phyloP scores from a whole-genome alignment of 2,797 vertebrate genomes.

The Pelodytes ibericus region DNA sequence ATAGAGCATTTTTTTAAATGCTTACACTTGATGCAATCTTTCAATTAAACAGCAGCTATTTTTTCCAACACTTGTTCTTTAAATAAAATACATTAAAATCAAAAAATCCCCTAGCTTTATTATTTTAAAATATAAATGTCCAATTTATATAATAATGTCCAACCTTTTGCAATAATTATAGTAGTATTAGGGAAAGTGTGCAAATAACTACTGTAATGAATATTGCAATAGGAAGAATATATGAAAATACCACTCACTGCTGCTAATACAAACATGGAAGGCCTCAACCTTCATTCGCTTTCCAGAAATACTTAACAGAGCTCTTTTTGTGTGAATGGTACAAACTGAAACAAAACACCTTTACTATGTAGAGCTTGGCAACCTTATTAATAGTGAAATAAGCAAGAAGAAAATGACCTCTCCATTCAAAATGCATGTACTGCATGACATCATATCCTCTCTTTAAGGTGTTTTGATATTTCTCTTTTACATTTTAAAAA shows the following conservation, averaged over 20 bases:
- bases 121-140: too few relatives aligned
- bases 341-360: slow-evolving; percentile 38
- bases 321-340: slow-evolving; percentile 41
- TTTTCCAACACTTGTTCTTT: too few relatives aligned
- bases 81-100: too few relatives aligned
- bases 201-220: background rate
- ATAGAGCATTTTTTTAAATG: too few relatives aligned
- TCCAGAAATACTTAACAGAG: slow-evolving; percentile 49
- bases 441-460: slow-evolving; percentile 48
- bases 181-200: background rate
- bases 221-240: slow-evolving; percentile 24
- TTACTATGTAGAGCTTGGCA: slow-evolving; percentile 46
- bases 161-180: background rate
- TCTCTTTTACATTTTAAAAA: slow-evolving; percentile 37
- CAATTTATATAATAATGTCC: too few relatives aligned
- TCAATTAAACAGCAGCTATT: too few relatives aligned
- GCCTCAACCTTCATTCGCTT: slow-evolving; percentile 23
- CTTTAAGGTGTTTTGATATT: slow-evolving; percentile 50
- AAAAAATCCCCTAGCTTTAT: too few relatives aligned
- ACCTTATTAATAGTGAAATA: slow-evolving; percentile 46
- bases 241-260: slow-evolving; percentile 21
- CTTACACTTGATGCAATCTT: too few relatives aligned
- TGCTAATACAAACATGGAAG: slow-evolving; percentile 39
- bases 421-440: slow-evolving; percentile 38
- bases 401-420: slow-evolving; percentile 46